Percentiles rank a stretch among this genome's conserved stretches.
Conservation (phyloP, 35 echinoderm and acorn worm genomes). For the Stichopus chloronotus region DNA sequence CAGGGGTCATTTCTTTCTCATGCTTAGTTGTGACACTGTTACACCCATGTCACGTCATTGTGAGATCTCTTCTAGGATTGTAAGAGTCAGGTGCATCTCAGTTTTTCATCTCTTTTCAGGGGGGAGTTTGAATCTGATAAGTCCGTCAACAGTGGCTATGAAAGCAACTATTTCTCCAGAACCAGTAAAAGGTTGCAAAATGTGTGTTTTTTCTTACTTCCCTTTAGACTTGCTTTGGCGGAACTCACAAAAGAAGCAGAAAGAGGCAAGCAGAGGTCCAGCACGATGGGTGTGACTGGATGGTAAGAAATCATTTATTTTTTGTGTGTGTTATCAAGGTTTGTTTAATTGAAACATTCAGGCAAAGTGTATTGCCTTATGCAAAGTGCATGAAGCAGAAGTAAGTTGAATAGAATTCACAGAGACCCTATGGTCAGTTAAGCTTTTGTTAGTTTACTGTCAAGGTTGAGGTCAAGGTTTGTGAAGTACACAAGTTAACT, state of each 20-base stretch:
- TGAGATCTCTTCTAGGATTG: no score
- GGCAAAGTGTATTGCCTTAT: not conserved
- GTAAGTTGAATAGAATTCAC: not conserved
- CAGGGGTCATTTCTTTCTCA: no score
- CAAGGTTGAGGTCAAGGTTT: no score
- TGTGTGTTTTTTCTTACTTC: not conserved
- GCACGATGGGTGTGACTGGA: constrained; percentile 23
- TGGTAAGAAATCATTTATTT: not conserved
- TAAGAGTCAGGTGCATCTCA: no score
- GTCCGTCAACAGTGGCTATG: not conserved
- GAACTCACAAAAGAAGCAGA: constrained; percentile 32
- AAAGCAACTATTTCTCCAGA: not conserved
- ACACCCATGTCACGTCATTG: no score
- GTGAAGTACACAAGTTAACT: no score
- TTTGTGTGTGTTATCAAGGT: not conserved
- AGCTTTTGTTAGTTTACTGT: no score
- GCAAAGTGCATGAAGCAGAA: not conserved
- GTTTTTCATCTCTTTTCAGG: not conserved
- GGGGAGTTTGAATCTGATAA: not conserved
- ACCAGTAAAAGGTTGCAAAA: not conserved
- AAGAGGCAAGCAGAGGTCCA: constrained; percentile 8
- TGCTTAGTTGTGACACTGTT: no score
- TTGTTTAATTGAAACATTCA: not conserved
- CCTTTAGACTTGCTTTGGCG: constrained; percentile 26
- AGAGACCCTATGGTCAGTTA: no score